Base-by-base conservation (phyloP, 2,888 invertebrate species). In the Eucera pruinosa region DNA sequence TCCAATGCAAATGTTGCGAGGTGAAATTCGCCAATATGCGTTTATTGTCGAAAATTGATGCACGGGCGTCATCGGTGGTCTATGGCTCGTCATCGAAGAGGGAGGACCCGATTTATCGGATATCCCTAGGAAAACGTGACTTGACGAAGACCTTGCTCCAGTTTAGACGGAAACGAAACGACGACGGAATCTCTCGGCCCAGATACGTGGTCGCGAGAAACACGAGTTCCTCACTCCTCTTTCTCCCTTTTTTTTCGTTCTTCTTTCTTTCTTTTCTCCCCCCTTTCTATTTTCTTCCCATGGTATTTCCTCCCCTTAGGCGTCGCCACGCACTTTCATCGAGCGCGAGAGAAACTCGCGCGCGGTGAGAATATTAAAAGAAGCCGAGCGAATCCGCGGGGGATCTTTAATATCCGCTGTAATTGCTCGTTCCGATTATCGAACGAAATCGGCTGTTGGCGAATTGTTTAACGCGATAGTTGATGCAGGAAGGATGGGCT, bases 61-160 rank as follows among this genome's bases (percentile, higher is more conserved):
- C 33, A 5, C 33, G 33, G 7, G n/a, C 41, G n/a, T 20, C 20
- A 20, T 6, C 50, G 15, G 43, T 54, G 27, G 30, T 58, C 23
- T 36, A 47, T 15, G 60, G 20, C 43, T 25, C 48, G 50, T 48
- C 55, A 57, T 76, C 62, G 23, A 20, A 39, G 39, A 13, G 36
- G 23, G 43, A 18, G 61, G 18, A 30, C 60, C 39, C 48, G 68
- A 80, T 76, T 77, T 69, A 66, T 68, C 69, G 60, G 52, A 47
- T 55, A 61, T 58, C 74, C 66, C 78, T 84, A 82, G 78, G 72
- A 81, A 81, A 77, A 70, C 70, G 67, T 68, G 72, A 72, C 69
- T 76, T 58, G 61, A 60, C 82, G 77, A 71, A 72, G 79, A 85
- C 83, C 83, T 85, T 85, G 85, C 75, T 78, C 83, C 79, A 85